These are phyloP conservation scores for Chaenogobius annularis DNA, from an alignment of 2,113 vertebrate species.

Conservation along the genomic window DNA sequence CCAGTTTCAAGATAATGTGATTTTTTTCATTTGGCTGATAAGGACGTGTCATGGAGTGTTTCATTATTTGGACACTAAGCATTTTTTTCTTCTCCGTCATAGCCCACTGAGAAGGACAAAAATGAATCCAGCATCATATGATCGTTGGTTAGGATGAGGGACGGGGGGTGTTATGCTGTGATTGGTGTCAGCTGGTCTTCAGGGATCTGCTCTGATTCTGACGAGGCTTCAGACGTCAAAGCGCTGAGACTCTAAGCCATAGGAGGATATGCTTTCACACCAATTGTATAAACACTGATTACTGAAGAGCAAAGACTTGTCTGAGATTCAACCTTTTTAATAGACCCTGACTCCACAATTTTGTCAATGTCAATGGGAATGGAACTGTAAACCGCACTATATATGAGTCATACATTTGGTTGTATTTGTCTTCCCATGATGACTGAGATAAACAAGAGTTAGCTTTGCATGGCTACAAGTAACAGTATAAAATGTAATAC, in stretches of 20 bases:
- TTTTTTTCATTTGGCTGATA: conserved; percentile 77
- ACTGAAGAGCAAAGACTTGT: conserved; percentile 32
- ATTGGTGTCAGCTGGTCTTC: conserved; percentile 69
- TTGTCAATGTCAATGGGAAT: conserved; percentile 29
- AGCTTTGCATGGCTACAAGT: not conserved
- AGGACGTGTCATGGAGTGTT: conserved; percentile 74
- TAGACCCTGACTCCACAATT: conserved; percentile 45
- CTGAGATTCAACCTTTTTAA: conserved; percentile 43
- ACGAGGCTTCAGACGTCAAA: conserved; percentile 66
- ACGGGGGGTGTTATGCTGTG: conserved; percentile 52
- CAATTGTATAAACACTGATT: conserved; percentile 30
- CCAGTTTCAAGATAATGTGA: conserved; percentile 79
- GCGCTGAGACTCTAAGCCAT: conserved; percentile 49
- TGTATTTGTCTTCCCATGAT: not conserved
- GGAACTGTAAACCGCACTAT: conserved; percentile 7
- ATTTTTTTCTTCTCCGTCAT: conserved; percentile 60
- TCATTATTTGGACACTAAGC: conserved; percentile 79
- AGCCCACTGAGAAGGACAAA: conserved; percentile 67
- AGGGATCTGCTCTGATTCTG: conserved; percentile 73
- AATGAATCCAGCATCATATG: conserved; percentile 72
- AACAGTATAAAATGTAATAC: not conserved
- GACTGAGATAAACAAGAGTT: not conserved
- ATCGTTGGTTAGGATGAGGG: conserved; percentile 68
- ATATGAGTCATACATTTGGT: not conserved
- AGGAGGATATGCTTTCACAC: conserved; percentile 62